A percentile compares a stretch with the other conserved stretches of the same genome.
These are phyloP conservation scores for Xylota sylvarum DNA, from an alignment of 2,888 invertebrate species.

Conservation along the genomic window DNA sequence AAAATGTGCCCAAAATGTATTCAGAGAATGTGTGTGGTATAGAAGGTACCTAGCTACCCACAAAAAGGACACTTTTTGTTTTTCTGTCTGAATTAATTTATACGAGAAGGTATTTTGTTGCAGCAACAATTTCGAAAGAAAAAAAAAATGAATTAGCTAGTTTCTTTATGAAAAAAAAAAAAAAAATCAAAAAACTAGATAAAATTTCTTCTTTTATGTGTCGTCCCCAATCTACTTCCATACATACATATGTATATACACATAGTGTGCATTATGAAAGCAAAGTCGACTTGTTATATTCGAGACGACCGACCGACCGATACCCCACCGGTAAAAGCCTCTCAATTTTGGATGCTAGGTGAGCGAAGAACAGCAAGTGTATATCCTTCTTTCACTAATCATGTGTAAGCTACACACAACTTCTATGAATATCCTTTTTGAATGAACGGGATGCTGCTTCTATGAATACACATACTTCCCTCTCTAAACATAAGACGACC, in stretches of 20 bases:
- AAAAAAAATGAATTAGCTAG: not conserved
- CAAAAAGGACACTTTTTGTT: slow-evolving; percentile 43
- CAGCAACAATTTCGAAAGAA: slow-evolving; percentile 3
- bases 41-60: slow-evolving; percentile 21
- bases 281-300: slow-evolving; percentile 4
- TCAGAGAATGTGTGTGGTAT: slow-evolving; percentile 32
- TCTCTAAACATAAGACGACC: slow-evolving; percentile 64
- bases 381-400: slow-evolving; percentile 57
- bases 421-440: slow-evolving; percentile 67
- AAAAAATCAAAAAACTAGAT: too few relatives aligned
- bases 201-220: not conserved
- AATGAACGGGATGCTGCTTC: slow-evolving; percentile 53
- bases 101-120: not conserved
- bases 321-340: slow-evolving; percentile 23
- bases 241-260: not conserved
- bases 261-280: too few relatives aligned
- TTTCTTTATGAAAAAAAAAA: not conserved
- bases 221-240: not conserved
- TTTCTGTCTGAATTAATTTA: slow-evolving; percentile 45
- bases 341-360: slow-evolving; percentile 44
- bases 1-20: slow-evolving; percentile 40
- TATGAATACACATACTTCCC: slow-evolving; percentile 52
- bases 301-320: slow-evolving; percentile 8
- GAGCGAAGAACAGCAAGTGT: slow-evolving; percentile 11
- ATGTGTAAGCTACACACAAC: slow-evolving; percentile 51